phyloP scores from a whole-genome alignment of 1,140 invertebrate genomes.

The Ostrea denselamellosa region DNA sequence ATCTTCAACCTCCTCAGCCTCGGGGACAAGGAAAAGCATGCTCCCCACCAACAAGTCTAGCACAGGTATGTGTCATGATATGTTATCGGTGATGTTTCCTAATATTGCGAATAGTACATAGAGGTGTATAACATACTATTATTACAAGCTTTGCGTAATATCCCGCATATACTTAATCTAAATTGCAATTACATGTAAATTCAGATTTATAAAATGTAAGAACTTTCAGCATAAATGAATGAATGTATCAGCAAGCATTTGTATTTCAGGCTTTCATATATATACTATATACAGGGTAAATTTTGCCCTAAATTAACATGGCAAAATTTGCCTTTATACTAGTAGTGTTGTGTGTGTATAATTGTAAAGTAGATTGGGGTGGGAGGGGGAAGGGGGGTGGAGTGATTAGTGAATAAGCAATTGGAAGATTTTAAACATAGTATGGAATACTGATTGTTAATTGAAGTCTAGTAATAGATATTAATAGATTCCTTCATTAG shows the following conservation, averaged over 20 bases:
- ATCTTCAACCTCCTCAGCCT: constrained; percentile 40
- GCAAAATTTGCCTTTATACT: too few species aligned
- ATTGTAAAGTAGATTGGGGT: too few species aligned
- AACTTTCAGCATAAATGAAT: not conserved
- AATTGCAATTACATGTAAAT: not conserved
- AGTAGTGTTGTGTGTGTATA: too few species aligned
- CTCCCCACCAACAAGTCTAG: not conserved
- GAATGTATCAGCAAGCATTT: not conserved
- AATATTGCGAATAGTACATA: not conserved
- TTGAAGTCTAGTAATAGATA: too few species aligned
- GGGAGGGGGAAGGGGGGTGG: too few species aligned
- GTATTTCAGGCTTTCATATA: not conserved
- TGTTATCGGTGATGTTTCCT: not conserved
- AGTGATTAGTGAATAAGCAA: too few species aligned
- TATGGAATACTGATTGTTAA: too few species aligned
- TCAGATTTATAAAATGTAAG: not conserved
- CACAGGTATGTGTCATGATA: constrained; percentile 9
- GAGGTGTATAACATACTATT: not conserved
- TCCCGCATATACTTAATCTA: not conserved
- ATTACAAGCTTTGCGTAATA: not conserved
- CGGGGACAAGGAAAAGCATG: constrained; percentile 43
- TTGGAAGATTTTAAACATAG: too few species aligned
- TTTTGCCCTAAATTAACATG: too few species aligned
- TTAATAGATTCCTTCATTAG: too few species aligned
- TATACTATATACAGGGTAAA: too few species aligned